Evolutionary conservation across 2,888 invertebrate genomes (phyloP).

Genomic region (Chamaedrilus cognettii): DNA sequence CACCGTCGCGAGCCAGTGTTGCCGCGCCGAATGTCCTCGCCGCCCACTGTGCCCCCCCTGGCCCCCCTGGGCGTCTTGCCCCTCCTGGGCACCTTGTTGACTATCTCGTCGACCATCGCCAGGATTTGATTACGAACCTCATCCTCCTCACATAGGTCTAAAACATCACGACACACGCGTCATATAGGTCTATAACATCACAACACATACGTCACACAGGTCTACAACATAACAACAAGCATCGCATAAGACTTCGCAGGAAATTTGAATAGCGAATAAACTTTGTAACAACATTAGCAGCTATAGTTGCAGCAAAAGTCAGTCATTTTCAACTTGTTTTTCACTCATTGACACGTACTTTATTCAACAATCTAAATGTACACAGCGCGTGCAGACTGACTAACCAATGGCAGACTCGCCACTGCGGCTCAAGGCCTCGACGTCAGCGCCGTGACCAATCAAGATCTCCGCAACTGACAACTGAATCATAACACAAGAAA

Average conservation of each 20-base stretch:
- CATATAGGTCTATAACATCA: neutral
- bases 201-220: neutral
- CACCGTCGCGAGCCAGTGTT: neutral
- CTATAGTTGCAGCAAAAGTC: too few species aligned
- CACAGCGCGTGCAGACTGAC: too few species aligned
- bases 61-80: too few species aligned
- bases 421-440: slow-evolving; percentile 94
- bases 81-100: slow-evolving; percentile 56
- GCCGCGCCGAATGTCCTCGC: neutral
- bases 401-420: slow-evolving; percentile 90
- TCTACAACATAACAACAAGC: neutral
- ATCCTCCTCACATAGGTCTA: slow-evolving; percentile 95
- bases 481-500: slow-evolving; percentile 64
- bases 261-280: too few species aligned
- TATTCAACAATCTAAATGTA: too few species aligned
- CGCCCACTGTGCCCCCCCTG: neutral
- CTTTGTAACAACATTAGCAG: too few species aligned
- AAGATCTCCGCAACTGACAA: slow-evolving; percentile 92
- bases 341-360: too few species aligned
- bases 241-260: neutral
- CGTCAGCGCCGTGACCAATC: slow-evolving; percentile 95
- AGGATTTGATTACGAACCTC: slow-evolving; percentile 88
- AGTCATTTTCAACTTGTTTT: too few species aligned
- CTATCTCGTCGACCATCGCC: slow-evolving; percentile 86
- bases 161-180: neutral